Evolutionary conservation across 2,113 vertebrate genomes (phyloP).

Genomic region (Silurus asotus): DNA sequence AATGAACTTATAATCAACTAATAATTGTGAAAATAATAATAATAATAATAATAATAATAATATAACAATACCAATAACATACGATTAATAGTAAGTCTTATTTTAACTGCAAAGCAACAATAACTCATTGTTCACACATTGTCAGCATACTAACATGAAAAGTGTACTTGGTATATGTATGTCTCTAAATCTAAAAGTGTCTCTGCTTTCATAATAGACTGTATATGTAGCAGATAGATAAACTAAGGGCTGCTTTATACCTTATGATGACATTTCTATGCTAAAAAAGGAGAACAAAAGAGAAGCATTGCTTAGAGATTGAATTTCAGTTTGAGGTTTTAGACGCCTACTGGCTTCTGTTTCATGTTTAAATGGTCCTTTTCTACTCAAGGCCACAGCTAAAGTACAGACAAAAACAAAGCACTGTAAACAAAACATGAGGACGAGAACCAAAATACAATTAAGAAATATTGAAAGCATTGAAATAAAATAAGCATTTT

Average conservation of each 20-base stretch:
- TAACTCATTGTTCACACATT: background rate
- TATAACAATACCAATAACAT: no score
- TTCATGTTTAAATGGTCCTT: constrained; percentile 23
- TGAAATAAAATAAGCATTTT: background rate
- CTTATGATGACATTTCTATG: background rate
- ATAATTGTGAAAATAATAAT: no score
- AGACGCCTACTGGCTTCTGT: background rate
- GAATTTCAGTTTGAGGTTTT: constrained; percentile 27
- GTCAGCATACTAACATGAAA: background rate
- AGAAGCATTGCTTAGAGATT: constrained; percentile 7
- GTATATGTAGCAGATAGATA: background rate
- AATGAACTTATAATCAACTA: background rate
- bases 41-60: no score
- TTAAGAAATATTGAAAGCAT: background rate
- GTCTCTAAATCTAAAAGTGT: background rate
- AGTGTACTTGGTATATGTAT: background rate
- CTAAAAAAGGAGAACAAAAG: background rate
- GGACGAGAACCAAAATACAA: background rate
- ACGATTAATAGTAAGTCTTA: background rate
- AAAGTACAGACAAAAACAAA: background rate
- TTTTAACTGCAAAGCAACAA: background rate
- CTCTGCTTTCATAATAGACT: background rate
- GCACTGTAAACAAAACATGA: background rate
- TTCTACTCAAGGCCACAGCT: constrained; percentile 13
- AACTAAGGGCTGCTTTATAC: background rate